Evolutionary conservation across 2,113 vertebrate genomes (phyloP), one percentile per base, ranked within the genome.

Genomic region (Gobiocypris rarus): DNA sequence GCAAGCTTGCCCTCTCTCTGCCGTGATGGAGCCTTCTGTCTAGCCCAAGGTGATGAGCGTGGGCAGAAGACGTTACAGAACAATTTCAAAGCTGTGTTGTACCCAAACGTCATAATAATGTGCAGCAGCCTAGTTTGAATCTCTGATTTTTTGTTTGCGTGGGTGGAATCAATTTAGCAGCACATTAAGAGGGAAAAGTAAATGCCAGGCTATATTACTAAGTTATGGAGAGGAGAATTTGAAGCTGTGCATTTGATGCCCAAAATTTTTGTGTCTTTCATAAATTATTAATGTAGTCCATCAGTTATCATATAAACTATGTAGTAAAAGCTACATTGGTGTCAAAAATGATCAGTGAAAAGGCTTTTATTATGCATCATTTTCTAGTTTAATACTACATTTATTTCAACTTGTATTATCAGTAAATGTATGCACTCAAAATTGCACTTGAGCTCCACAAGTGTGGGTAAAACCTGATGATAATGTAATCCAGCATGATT

Each of bases 1-100:
- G 95, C 95, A 95, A 92, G 94, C 92, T 96, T 96, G 89, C 89
- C 92, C 94, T 96, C 89, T 88, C 28, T 48, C 61, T 75, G 28
- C 58, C 58, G n/a, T 63, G 81, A 41, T 52, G 76, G 22, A 75
- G 74, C 79, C 58, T n/a, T 38, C 54, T 48, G 83, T 75, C 52
- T 88, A 75, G 71, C 82, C 24, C 26, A 28, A 82, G 76, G 71
- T 84, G 84, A 82, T 50, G 70, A 52, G 80, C 80, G 65, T 82
- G 82, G 75, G 61, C 38, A 50, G 52, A 84, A 86, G 77, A 81
- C 24, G 24, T 56, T 82, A n/a, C 45, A 59, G 84, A 67, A 58
- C 2, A 58, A 73, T 76, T 83, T 83, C 63, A 80, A 63, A 85
- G 81, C 69, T 67, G 71, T 56, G 79, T 87, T 88, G 86, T 84